Base-by-base conservation (phyloP, 92 coral and sea anemone genomes). In the Zoanthus gigantus region DNA sequence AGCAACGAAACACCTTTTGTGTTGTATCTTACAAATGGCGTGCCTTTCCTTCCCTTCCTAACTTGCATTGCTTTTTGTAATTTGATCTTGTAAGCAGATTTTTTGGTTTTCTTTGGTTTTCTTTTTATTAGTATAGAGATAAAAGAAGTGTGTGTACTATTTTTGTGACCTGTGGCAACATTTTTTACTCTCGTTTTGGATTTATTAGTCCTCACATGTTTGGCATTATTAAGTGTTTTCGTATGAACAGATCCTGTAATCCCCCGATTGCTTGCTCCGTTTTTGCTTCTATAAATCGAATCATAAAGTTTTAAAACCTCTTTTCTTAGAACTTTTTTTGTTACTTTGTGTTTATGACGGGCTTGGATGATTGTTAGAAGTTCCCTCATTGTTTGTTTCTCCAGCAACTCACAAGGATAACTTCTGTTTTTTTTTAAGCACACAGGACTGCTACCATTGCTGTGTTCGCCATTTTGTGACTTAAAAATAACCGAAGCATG, bases 351-450 rank as follows among this genome's bases (percentile, higher is more conserved):
- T 66, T 12, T 81, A 47, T 81, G 85, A 1, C 85, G 74, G 17
- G 85, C 54, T 57, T 81, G 85, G 31, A 81, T 81, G 66, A 81
- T 30, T 23, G 34, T 10, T 7, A 81, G 29, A 81, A 81, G 85
- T 45, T 81, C 85, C 17, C 66, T 81, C 85, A 67, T 81, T 5
- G 85, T 46, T 63, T 81, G 74, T 32, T 44, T 81, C 46, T 81
- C 85, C 13, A 42, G 28, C 75, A 42, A 66, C 7, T 14, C 14
- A 37, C 85, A 81, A 17, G 75, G 42, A 14, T 3, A 12, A 29
- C 61, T 42, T 29, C 29, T 67, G 11, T 57, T 65, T 5, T 31
- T 47, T 44, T 18, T 15, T n/a, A 15, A 46, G 16, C 85, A 81
- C 6, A 15, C 5, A 28, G 29, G 37, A 17, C 61, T 29, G 0